A percentile compares a stretch with the other conserved stretches of the same genome.
phyloP scores from a whole-genome alignment of 2,888 invertebrate genomes.

The Spisula solida region DNA sequence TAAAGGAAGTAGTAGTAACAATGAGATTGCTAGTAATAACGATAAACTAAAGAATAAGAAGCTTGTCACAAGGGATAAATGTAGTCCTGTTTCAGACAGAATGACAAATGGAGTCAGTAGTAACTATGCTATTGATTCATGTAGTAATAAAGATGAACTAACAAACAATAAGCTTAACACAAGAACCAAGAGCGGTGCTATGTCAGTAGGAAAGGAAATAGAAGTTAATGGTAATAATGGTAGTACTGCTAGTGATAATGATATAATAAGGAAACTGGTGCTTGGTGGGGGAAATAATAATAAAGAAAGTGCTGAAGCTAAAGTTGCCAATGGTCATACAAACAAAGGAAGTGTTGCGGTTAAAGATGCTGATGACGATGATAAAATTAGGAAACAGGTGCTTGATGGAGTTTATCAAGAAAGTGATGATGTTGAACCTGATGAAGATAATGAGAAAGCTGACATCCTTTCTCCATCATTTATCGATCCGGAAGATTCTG shows the following conservation, averaged over 20 bases:
- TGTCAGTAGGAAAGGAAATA: background rate
- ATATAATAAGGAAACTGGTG: background rate
- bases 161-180: no score
- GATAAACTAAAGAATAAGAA: no score
- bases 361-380: no score
- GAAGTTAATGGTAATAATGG: background rate
- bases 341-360: no score
- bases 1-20: background rate
- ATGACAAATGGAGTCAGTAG: no score
- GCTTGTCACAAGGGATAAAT: no score
- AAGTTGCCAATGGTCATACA: no score
- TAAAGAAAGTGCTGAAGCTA: background rate
- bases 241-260: background rate
- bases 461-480: slow-evolving; percentile 63
- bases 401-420: slow-evolving; percentile 20
- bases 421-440: background rate
- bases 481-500: slow-evolving; percentile 70
- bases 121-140: no score
- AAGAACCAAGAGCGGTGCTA: background rate
- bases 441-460: slow-evolving; percentile 38
- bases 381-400: background rate
- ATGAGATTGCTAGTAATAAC: background rate
- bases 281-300: background rate
- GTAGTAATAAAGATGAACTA: background rate
- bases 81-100: no score